Base-by-base conservation (phyloP, 2,797 vertebrate species). In the Sebastes itinus region DNA sequence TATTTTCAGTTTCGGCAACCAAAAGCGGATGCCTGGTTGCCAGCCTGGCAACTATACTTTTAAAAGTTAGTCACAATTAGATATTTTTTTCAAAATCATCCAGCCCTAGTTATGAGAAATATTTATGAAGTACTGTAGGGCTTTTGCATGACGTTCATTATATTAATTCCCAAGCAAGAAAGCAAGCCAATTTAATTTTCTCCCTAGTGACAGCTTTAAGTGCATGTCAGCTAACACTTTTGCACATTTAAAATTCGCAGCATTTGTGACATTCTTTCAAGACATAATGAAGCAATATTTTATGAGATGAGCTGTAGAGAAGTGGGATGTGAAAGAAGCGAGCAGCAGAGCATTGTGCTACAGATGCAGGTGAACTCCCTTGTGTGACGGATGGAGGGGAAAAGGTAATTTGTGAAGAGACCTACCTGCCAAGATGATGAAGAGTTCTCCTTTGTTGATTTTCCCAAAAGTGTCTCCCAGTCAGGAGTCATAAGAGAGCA, bases 351-450 rank as follows among this genome's bases (percentile, higher is more conserved):
- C 87, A 86, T 84, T 77, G 82, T 85, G 91, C 91, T 95, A 91
- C 94, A 88, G 87, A 89, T 83, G 81, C 88, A 92, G 90, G 94
- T 94, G 95, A 94, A 86, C 92, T 94, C 96, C 92, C 94, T 76
- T 88, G 91, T 96, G 95, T 96, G 97, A 96, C 92, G 89, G 96
- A 97, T 95, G 89, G 95, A 95, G 95, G 90, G 92, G 92, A 95
- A 92, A 96, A 96, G 89, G 95, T 96, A 96, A 97, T 97, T 97
- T 97, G 95, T 97, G 97, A 96, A 94, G 96, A 97, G 96, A 95
- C 93, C 87, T 81, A 85, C 85, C 94, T 97, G 97, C 96, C 97
- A 98, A 96, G 89, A 97, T 97, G 97, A 98, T 97, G 95, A 96
- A 98, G 95, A 94, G 89, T 94, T 95, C 91, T 91, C 95, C 95